phyloP scores from a whole-genome alignment of 2,113 vertebrate genomes.

The Rhadina sibilatrix region DNA sequence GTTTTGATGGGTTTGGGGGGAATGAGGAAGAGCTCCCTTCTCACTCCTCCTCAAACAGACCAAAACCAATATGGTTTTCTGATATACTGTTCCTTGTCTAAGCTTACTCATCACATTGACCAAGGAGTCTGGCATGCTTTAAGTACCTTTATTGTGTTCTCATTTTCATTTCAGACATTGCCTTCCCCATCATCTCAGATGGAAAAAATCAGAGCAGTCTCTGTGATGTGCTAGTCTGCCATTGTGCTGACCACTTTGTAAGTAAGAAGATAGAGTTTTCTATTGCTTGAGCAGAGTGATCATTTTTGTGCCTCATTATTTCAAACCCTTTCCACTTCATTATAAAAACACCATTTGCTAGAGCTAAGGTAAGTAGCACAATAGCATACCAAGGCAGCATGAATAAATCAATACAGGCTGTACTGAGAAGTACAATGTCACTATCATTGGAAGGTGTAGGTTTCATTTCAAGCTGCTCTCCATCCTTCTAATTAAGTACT shows the following conservation, averaged over 20 bases:
- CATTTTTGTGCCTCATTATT: slow-evolving; percentile 9
- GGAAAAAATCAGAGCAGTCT: background rate
- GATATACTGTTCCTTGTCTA: background rate
- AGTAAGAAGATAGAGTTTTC: background rate
- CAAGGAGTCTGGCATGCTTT: background rate
- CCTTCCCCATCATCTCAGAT: background rate
- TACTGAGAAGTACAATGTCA: background rate
- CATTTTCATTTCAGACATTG: background rate
- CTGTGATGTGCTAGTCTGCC: background rate
- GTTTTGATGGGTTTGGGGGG: background rate
- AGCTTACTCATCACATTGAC: background rate
- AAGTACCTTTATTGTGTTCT: background rate
- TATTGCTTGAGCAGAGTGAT: background rate
- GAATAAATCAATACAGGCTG: slow-evolving; percentile 27
- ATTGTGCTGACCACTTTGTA: background rate
- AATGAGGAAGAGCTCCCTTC: background rate
- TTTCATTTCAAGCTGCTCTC: slow-evolving; percentile 6
- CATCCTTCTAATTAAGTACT: slow-evolving; percentile 17
- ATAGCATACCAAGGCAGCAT: background rate
- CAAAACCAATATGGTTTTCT: background rate
- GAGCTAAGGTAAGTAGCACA: background rate
- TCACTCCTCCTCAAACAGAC: background rate
- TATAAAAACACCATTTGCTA: slow-evolving; percentile 9
- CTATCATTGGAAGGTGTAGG: background rate
- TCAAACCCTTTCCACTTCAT: background rate